Evolutionary conservation across 2,113 vertebrate species (phyloP), one percentile per base, ranked within the genome.

Genomic region (Gobiocypris rarus): DNA sequence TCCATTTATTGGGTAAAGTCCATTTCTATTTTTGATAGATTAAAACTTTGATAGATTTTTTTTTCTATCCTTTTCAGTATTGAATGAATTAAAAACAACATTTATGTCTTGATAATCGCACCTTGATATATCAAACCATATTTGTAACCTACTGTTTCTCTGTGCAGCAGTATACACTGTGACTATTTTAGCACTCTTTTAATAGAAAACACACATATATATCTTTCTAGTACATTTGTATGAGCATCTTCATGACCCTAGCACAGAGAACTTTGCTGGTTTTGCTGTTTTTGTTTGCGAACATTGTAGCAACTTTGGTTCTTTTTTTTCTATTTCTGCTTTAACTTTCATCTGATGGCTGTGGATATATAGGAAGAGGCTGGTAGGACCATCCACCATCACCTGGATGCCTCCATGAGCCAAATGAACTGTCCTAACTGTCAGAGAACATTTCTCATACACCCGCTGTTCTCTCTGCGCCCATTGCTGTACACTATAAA

Each of bases 341-440:
- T 73, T 22, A 65, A 78, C 85, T 82, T 87, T 73, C 9, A 85
- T 83, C 58, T 76, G 83, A 83, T 41, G 43, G 38, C 59, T 73
- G 65, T 80, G 70, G 43, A 69, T 84, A 58, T 56, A 79, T 61
- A 74, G 31, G 45, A 81, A 69, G 9, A 50, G 76, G 61, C 48
- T 70, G 71, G 76, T 61, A 31, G 76, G 58, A 75, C 69, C 59
- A 56, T 50, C 28, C 67, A 73, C 81, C 80, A 63, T 86, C 75
- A 77, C 70, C 38, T 73, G 28, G 45, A 74, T 84, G 59, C 83
- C 78, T 65, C 83, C 50, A 78, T 82, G 85, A 82, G 67, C 82
- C 87, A 80, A 83, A 86, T 84, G 34, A 86, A 80, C 78, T 86
- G 83, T 86, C 83, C 78, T 65, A 73, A 81, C 82, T 82, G 85